These are phyloP conservation scores for Megaptera novaeangliae DNA, from an alignment of 2,113 vertebrate species.

Conservation along the genomic window DNA sequence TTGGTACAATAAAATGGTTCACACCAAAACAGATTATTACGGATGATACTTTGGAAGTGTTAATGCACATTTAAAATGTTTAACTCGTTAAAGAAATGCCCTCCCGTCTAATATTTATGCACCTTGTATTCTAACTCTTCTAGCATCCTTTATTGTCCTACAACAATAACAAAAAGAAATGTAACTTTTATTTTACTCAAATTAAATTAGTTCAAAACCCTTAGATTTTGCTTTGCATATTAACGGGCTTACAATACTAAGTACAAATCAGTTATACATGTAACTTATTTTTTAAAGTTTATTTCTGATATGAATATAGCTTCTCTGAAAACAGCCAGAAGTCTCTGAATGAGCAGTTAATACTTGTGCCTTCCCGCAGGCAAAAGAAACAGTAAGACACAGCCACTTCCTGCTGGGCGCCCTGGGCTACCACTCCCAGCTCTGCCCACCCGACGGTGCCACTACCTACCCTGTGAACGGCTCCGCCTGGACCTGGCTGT, in stretches of 20 bases:
- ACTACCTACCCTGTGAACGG: rapidly evolving
- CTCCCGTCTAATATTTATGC: background rate
- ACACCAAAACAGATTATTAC: background rate
- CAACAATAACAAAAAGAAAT: background rate
- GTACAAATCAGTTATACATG: rapidly evolving
- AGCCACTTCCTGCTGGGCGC: background rate
- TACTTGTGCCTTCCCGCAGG: rapidly evolving
- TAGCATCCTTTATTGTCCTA: background rate
- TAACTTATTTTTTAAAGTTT: background rate
- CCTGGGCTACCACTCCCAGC: background rate
- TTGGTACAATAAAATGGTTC: background rate
- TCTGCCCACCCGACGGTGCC: background rate
- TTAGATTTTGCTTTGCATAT: background rate
- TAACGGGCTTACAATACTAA: background rate
- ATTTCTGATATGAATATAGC: rapidly evolving
- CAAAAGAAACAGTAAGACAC: background rate
- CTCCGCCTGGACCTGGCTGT: background rate
- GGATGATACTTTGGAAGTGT: background rate
- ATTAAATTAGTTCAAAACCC: background rate
- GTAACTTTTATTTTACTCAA: background rate
- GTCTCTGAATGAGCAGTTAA: background rate
- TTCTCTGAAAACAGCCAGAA: background rate
- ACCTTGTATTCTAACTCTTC: background rate
- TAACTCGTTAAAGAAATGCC: background rate
- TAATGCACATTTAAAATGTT: rapidly evolving